These are phyloP conservation scores for Rhynchophorus ferrugineus DNA, from an alignment of 1,140 invertebrate species.

Conservation along the genomic window DNA sequence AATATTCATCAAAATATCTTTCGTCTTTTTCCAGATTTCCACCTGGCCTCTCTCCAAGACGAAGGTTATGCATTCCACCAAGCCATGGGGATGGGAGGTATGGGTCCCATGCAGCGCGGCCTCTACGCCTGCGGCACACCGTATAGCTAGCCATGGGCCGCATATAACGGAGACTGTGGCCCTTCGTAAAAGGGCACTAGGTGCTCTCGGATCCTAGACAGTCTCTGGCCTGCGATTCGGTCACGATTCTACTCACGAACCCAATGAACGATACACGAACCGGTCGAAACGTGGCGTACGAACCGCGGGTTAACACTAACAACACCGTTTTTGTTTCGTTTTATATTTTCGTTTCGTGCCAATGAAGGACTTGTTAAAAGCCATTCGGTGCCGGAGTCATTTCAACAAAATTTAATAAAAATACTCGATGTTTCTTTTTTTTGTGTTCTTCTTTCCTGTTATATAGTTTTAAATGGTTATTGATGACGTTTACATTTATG, in stretches of 20 bases:
- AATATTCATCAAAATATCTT: neutral
- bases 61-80: conserved; percentile 45
- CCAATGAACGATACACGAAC: neutral
- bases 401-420: neutral
- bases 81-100: conserved; percentile 44
- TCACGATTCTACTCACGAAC: too few relatives aligned
- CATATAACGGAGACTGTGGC: conserved; percentile 43
- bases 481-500: too few relatives aligned
- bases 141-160: conserved; percentile 45
- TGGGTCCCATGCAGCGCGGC: conserved; percentile 43
- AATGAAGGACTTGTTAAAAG: conserved; percentile 11
- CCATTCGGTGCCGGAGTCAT: conserved; percentile 1
- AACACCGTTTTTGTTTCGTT: conserved; percentile 6
- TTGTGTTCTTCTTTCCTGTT: neutral
- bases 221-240: conserved; percentile 36
- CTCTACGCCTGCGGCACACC: conserved; percentile 44
- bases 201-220: conserved; percentile 35
- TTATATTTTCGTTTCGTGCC: conserved; percentile 10
- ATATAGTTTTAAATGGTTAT: conserved; percentile 1
- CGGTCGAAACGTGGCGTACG: conserved; percentile 3
- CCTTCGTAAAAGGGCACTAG: conserved; percentile 35
- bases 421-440: neutral
- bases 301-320: conserved; percentile 15
- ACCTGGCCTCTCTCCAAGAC: conserved; percentile 44
- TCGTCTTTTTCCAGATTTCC: conserved; percentile 41